Conservation (phyloP, 1,140 invertebrate genomes). For the Drosophila navojoa region DNA sequence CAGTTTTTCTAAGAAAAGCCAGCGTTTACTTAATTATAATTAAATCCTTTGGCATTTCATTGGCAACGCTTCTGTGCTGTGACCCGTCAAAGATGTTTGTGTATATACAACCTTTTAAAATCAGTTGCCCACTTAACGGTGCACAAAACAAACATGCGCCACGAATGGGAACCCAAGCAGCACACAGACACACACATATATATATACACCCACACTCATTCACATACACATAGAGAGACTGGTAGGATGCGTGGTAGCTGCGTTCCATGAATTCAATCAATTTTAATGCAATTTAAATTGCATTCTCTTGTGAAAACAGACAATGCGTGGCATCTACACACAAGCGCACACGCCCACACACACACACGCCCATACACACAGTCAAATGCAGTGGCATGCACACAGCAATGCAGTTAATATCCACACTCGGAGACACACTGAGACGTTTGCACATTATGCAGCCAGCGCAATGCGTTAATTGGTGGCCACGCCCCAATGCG, state of each 20-base stretch:
- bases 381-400: neutral
- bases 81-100: conserved; percentile 29
- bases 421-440: conserved; percentile 7
- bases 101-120: conserved; percentile 53
- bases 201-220: too few species aligned
- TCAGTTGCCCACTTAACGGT: conserved; percentile 57
- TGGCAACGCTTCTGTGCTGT: too few species aligned
- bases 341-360: conserved; percentile 21
- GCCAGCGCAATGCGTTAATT: conserved; percentile 73
- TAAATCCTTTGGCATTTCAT: too few species aligned
- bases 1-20: too few species aligned
- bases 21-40: too few species aligned
- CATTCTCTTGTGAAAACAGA: conserved; percentile 80
- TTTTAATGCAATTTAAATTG: conserved; percentile 83
- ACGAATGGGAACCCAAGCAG: conserved; percentile 6
- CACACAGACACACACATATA: conserved; percentile 6
- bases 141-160: conserved; percentile 37
- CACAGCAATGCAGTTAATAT: conserved; percentile 32
- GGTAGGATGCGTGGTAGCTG: conserved; percentile 48
- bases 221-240: conserved; percentile 26
- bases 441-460: conserved; percentile 55
- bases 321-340: conserved; percentile 62
- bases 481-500: conserved; percentile 52
- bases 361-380: too few species aligned
- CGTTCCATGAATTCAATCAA: conserved; percentile 78